Evolutionary conservation across 2,797 vertebrate genomes (phyloP), one percentile per base, ranked within the genome.

Genomic region (Harpagifer antarcticus): DNA sequence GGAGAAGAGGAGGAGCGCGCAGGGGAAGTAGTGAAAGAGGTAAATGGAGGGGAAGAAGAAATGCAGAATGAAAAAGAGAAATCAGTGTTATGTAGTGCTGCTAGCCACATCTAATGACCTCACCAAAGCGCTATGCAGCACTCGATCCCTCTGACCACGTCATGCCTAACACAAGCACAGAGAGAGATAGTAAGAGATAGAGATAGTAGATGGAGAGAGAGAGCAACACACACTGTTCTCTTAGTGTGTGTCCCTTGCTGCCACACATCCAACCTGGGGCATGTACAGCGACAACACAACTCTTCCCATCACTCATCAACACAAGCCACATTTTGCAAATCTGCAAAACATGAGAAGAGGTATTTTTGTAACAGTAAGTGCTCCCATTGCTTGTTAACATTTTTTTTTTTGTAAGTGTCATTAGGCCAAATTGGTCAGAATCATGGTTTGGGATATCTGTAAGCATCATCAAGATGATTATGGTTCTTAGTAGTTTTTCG

Each of bases 201-300:
- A 44, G 48, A 64, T 54, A 43, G 54, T 58, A 47, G 45, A 37
- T 42, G 19, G 64, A n/a, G 53, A 12, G 53, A 12, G 23, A 60
- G 23, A 48, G 31, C 47, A 54, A 45, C 40, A 37, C 27, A 55
- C n/a, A 20, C 78, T 81, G 78, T 84, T 80, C 73, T 89, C 76
- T 71, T 78, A 58, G 61, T 83, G 60, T 82, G 72, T 76, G 60
- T 67, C 70, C 73, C 65, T 64, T 56, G 72, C 68, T 67, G 68
- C 76, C 58, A 68, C 78, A 87, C 83, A 84, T 78, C 75, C 85
- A 82, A 89, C 91, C 91, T 63, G 83, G 68, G 91, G 90, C 89
- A 42, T 76, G 85, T 77, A 53, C 87, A 85, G 59, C 59, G 69
- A 89, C 62, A 81, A 89, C 86, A 85, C 82, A 87, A 78, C 78